Percentiles rank a stretch among this genome's conserved stretches.
Conservation (phyloP, 1,140 invertebrate genomes). For the fruit fly (Drosophila melanogaster) region DNA sequence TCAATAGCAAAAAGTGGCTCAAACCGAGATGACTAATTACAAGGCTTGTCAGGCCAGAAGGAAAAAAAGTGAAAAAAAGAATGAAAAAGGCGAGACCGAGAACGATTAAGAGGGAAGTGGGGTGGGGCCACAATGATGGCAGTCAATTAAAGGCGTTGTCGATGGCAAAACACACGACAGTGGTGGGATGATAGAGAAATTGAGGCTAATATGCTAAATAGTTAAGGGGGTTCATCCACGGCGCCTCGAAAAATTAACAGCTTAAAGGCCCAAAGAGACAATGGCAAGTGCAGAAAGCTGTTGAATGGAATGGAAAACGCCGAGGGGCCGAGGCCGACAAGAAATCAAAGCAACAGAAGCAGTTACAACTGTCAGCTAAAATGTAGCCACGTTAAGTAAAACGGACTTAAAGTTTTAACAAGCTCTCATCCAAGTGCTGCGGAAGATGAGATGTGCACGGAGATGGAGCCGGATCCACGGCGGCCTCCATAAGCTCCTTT, state of each 20-base stretch:
- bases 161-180: slow-evolving; percentile 39
- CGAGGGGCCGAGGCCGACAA: not conserved
- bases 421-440: slow-evolving; percentile 68
- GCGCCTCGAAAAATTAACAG: slow-evolving; percentile 58
- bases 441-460: slow-evolving; percentile 18
- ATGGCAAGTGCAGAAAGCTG: slow-evolving; percentile 4
- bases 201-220: slow-evolving; percentile 49
- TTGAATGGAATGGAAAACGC: not conserved
- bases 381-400: slow-evolving; percentile 80
- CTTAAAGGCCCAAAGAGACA: slow-evolving; percentile 22
- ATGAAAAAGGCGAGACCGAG: not conserved
- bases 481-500: slow-evolving; percentile 53
- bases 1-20: slow-evolving; percentile 65
- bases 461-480: slow-evolving; percentile 12
- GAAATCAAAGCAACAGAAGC: slow-evolving; percentile 48
- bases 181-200: slow-evolving; percentile 2
- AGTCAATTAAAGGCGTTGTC: slow-evolving; percentile 74
- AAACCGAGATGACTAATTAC: slow-evolving; percentile 66
- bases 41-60: slow-evolving; percentile 36
- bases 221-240: slow-evolving; percentile 44
- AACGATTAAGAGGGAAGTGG: slow-evolving; percentile 2
- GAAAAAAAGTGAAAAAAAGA: not conserved
- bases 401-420: slow-evolving; percentile 82
- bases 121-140: slow-evolving; percentile 49
- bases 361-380: slow-evolving; percentile 80